Evolutionary conservation across 2,797 vertebrate species (phyloP).

Genomic region (Merluccius polli): DNA sequence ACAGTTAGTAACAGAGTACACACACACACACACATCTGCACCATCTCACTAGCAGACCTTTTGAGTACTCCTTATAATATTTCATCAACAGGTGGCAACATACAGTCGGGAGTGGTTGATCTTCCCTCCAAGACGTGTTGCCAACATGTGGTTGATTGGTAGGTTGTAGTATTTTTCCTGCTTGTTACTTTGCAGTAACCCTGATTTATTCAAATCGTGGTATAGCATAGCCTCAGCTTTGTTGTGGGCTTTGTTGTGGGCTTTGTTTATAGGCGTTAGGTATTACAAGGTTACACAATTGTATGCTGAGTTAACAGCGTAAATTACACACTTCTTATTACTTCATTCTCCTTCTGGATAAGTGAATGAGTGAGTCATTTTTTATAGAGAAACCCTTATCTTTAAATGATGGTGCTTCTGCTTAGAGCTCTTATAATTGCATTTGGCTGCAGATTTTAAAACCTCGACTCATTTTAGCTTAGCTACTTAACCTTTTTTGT

Average conservation of each 20-base stretch:
- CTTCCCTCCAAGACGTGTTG: not conserved
- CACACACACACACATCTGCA: not conserved
- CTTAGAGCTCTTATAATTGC: no score
- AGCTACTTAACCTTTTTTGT: not conserved
- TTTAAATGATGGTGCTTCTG: no score
- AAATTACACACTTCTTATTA: no score
- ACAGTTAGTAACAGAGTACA: not conserved
- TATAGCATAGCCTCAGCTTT: not conserved
- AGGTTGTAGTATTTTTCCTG: not conserved
- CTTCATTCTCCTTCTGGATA: no score
- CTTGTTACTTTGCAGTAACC: not conserved
- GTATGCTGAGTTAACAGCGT: no score
- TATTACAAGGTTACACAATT: not conserved
- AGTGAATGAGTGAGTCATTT: no score
- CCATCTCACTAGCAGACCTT: not conserved
- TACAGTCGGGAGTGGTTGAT: no score
- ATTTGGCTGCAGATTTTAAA: not conserved
- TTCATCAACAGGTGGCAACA: no score
- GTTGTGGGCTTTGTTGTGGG: no score
- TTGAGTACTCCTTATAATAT: no score
- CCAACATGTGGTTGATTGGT: not conserved
- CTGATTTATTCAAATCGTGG: not conserved
- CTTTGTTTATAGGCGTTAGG: not conserved
- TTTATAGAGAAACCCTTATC: no score
- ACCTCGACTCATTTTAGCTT: not conserved